phyloP scores from a whole-genome alignment of 1,140 invertebrate genomes.

The Hyles vespertilio region DNA sequence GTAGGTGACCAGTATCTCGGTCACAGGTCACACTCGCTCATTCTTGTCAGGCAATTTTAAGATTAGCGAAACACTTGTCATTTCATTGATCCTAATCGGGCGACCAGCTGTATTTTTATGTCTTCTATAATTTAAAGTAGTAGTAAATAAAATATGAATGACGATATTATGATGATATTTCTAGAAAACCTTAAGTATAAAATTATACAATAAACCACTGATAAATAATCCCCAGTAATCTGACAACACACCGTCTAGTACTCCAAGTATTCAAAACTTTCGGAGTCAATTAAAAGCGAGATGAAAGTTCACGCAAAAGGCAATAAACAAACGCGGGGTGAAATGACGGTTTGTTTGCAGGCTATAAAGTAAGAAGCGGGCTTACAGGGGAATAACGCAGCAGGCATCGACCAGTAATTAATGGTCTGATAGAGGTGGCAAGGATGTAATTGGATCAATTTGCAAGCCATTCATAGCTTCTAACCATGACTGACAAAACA shows the following conservation, averaged over 20 bases:
- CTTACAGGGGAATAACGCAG: conserved; percentile 28
- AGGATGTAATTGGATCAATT: conserved; percentile 71
- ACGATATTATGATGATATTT: too few relatives aligned
- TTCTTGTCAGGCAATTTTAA: conserved; percentile 4
- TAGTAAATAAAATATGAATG: too few relatives aligned
- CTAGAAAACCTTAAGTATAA: too few relatives aligned
- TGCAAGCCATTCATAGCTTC: conserved; percentile 51
- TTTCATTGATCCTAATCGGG: too few relatives aligned
- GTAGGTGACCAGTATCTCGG: conserved; percentile 31
- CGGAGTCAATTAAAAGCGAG: conserved; percentile 34
- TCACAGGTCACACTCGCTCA: background rate
- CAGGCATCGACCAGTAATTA: conserved; percentile 61
- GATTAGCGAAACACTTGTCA: background rate
- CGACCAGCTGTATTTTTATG: too few relatives aligned
- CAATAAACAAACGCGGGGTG: conserved; percentile 55
- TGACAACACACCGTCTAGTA: conserved; percentile 7
- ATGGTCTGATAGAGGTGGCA: conserved; percentile 51
- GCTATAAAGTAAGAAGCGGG: conserved; percentile 50
- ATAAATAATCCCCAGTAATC: background rate
- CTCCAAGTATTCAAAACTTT: conserved; percentile 28
- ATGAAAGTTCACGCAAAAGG: conserved; percentile 43
- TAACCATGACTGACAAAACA: conserved; percentile 42
- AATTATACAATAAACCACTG: too few relatives aligned
- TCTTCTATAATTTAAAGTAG: too few relatives aligned
- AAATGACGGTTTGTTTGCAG: conserved; percentile 66